Conservation (phyloP, 2,888 invertebrate genomes). For the Amphimallon solstitiale region DNA sequence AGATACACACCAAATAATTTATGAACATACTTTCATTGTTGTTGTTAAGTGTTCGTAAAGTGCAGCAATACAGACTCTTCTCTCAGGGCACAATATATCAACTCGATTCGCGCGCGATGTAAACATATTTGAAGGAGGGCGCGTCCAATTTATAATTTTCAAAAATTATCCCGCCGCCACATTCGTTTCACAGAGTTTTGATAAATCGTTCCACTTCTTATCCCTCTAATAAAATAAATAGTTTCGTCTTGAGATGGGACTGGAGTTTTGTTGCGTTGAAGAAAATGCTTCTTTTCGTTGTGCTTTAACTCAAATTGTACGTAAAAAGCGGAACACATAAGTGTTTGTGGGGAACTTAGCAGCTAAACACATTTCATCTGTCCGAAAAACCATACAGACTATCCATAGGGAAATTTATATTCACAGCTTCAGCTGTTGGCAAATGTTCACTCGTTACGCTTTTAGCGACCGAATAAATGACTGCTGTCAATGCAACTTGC, state of each 20-base stretch:
- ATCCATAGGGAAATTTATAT: conserved; percentile 55
- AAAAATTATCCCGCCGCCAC: conserved; percentile 18
- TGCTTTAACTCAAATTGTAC: conserved; percentile 25
- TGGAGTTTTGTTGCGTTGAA: not conserved
- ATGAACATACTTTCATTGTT: conserved; percentile 19
- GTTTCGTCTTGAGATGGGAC: conserved; percentile 7
- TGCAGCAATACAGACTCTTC: conserved; percentile 1
- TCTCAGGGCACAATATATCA: conserved; percentile 17
- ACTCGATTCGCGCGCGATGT: not conserved
- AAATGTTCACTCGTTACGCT: conserved; percentile 50
- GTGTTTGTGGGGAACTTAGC: conserved; percentile 33
- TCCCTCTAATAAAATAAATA: conserved; percentile 33
- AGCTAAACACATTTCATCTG: conserved; percentile 53
- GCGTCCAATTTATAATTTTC: conserved; percentile 30
- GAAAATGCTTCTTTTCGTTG: not conserved
- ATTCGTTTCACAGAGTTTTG: conserved; percentile 11
- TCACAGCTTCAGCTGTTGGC: conserved; percentile 52
- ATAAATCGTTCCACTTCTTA: conserved; percentile 27
- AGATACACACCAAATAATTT: conserved; percentile 18
- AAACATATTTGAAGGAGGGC: conserved; percentile 21
- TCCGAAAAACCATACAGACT: conserved; percentile 48
- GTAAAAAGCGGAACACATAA: conserved; percentile 38
- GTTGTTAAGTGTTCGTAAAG: conserved; percentile 21
- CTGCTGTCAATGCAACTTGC: conserved; percentile 50
- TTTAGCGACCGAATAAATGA: conserved; percentile 50